A percentile compares a stretch with the other conserved stretches of the same genome.
These are phyloP conservation scores for Drosophila paulistorum DNA, from an alignment of 1,140 invertebrate species.

Conservation along the genomic window DNA sequence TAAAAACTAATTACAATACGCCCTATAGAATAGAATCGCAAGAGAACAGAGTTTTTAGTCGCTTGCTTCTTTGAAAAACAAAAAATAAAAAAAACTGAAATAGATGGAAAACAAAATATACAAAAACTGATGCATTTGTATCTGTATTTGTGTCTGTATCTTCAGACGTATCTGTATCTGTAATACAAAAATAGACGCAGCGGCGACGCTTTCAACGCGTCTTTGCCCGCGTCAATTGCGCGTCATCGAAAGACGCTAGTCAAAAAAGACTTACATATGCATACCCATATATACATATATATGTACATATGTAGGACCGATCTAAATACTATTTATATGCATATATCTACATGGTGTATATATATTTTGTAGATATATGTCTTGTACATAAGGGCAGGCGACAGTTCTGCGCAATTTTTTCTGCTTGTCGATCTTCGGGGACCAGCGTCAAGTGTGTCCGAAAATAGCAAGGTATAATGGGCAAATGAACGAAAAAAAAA, in stretches of 20 bases:
- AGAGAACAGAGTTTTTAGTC: background rate
- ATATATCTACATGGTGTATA: constrained; percentile 33
- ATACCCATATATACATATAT: constrained; percentile 49
- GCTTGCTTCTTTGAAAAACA: constrained; percentile 39
- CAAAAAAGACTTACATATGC: constrained; percentile 10
- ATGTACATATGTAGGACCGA: constrained; percentile 48
- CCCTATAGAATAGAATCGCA: constrained; percentile 57
- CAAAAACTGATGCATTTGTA: constrained; percentile 34
- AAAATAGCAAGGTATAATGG: constrained; percentile 74
- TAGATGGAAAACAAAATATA: constrained; percentile 68
- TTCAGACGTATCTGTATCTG: constrained; percentile 36
- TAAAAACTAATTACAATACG: constrained; percentile 74
- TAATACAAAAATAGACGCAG: constrained; percentile 63
- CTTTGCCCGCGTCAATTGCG: constrained; percentile 77
- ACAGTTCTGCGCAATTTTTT: constrained; percentile 78
- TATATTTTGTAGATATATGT: background rate
- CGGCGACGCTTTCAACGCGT: constrained; percentile 73
- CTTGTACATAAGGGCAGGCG: constrained; percentile 70
- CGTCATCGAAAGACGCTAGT: constrained; percentile 57
- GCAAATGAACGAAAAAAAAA: constrained; percentile 34
- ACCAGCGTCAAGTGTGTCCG: constrained; percentile 71
- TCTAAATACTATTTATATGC: constrained; percentile 69
- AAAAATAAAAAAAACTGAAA: constrained; percentile 50
- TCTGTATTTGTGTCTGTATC: constrained; percentile 28
- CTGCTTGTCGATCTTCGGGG: constrained; percentile 64